These are phyloP conservation scores for Rotaria socialis DNA, from an alignment of 2,888 invertebrate species.

Conservation along the genomic window DNA sequence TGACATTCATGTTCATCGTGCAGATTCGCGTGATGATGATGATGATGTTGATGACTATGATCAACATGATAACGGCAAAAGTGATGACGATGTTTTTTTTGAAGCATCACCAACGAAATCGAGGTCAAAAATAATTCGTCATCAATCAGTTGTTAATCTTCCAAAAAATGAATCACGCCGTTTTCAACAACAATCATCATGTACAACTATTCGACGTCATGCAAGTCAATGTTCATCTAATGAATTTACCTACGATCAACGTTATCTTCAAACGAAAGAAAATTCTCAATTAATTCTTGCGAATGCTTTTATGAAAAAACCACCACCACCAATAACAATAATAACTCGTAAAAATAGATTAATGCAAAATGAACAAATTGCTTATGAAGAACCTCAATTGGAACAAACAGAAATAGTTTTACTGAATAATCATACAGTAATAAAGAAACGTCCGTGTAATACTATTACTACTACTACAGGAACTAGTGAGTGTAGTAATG, in stretches of 20 bases:
- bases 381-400: not conserved
- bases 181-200: not conserved
- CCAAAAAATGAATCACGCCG: not conserved
- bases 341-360: not conserved
- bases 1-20: not conserved
- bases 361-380: not conserved
- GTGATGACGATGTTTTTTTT: not conserved
- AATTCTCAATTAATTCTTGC: not conserved
- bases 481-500: not conserved
- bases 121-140: not conserved
- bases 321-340: not conserved
- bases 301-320: not conserved
- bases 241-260: not conserved
- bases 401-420: not conserved
- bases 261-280: not conserved
- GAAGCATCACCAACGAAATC: not conserved
- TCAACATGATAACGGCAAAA: not conserved
- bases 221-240: not conserved
- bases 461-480: not conserved
- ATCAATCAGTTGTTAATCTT: not conserved
- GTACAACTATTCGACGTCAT: not conserved
- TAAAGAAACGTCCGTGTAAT: not conserved
- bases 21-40: not conserved
- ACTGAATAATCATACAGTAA: not conserved
- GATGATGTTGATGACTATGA: not conserved